Percentiles rank a stretch among this genome's conserved stretches.
Evolutionary conservation across 2,113 vertebrate genomes (phyloP).

Genomic region (Tachuris rubrigastra): DNA sequence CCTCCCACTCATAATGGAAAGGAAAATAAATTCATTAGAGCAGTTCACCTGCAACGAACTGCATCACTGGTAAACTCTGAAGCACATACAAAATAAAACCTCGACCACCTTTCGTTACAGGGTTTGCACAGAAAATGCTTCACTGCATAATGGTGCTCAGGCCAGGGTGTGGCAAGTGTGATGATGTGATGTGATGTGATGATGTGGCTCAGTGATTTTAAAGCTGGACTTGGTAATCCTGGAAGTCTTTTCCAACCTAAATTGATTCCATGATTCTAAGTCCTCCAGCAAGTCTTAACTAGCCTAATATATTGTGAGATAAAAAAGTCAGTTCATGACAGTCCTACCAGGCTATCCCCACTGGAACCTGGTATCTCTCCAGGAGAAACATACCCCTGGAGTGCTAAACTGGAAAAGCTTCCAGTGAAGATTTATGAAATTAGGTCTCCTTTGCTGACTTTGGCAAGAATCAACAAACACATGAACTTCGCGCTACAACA

Average conservation of each 20-base stretch:
- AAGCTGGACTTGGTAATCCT: neutral
- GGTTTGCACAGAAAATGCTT: neutral
- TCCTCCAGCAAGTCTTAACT: neutral
- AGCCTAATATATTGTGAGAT: neutral
- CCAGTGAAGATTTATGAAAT: neutral
- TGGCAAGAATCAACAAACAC: neutral
- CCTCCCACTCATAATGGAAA: neutral
- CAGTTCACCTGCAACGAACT: neutral
- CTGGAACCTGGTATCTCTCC: neutral
- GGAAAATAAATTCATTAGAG: neutral
- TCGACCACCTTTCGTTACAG: neutral
- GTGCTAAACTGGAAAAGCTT: neutral
- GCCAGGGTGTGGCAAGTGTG: neutral
- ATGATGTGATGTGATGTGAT: neutral
- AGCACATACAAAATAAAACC: neutral
- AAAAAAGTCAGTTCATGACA: neutral
- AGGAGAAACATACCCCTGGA: neutral
- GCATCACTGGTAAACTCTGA: neutral
- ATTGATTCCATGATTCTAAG: neutral
- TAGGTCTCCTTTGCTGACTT: neutral
- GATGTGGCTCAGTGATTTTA: neutral
- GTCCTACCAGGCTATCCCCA: neutral
- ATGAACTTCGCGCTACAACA: neutral
- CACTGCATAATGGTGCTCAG: neutral
- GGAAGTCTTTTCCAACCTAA: neutral